Evolutionary conservation across 2,113 vertebrate genomes (phyloP).

Genomic region (Melospiza melodia): DNA sequence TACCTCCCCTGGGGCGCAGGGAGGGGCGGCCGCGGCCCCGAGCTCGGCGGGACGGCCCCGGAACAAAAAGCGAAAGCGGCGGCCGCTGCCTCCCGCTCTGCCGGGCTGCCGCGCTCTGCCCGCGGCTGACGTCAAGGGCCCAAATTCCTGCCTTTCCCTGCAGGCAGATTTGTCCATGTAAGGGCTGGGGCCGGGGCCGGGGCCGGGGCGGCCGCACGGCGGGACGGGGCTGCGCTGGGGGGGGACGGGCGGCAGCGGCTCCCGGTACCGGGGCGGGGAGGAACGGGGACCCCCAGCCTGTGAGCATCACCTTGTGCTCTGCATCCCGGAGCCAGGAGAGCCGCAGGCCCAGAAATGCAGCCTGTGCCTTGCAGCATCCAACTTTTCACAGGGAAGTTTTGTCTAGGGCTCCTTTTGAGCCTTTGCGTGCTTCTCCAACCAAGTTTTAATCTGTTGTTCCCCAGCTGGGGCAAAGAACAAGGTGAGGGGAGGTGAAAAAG

Average conservation of each 20-base stretch:
- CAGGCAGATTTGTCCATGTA: constrained; percentile 78
- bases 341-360: background rate
- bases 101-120: constrained; percentile 55
- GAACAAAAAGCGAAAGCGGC: constrained; percentile 72
- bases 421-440: background rate
- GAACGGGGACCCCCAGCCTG: background rate
- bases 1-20: background rate
- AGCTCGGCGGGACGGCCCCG: constrained; percentile 33
- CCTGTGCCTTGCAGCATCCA: background rate
- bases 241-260: background rate
- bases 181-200: constrained; percentile 62
- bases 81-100: constrained; percentile 47
- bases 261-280: background rate
- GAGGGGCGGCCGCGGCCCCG: background rate
- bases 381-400: background rate
- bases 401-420: background rate
- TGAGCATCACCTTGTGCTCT: background rate
- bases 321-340: background rate
- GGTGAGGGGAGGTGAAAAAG: background rate
- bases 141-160: constrained; percentile 77
- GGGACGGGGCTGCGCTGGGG: background rate
- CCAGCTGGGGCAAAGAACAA: background rate
- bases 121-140: constrained; percentile 76
- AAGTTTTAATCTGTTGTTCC: background rate
- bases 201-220: background rate